Base-by-base conservation (phyloP, 92 coral and sea anemone species). In the Galaxea fascicularis region DNA sequence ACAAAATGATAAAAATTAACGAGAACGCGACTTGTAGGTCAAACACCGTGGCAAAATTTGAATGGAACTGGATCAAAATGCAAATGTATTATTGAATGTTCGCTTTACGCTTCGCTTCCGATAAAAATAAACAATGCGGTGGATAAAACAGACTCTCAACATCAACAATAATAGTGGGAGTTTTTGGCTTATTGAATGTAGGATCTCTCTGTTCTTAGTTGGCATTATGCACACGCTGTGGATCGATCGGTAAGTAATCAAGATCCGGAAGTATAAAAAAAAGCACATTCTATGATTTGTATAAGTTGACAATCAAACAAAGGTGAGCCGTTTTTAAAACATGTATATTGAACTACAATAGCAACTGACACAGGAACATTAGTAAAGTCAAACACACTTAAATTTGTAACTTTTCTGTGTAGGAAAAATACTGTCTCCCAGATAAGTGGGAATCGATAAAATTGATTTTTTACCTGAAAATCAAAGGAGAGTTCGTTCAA, bases 51-150 rank as follows among this genome's bases (percentile, higher is more conserved):
- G 53, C 22, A 17, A 66, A 65, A 1, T 18, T 17, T 35, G 20
- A 29, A 65, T 30, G 20, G 30, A 27, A 51, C n/a, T 10, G 46
- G 52, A 14, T 44, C 47, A 31, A 22, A 51, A 53, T 29, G 45
- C 7, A 28, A 45, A 30, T 45, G 47, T 14, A 18, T 59, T 13
- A 22, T 65, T 30, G 71, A 39, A 76, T 49, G 14, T 22, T 47
- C 49, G 35, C 58, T 79, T 49, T 11, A 66, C 65, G 84, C 75
- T 65, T 52, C 75, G 75, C 74, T 67, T 79, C 84, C 84, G 64
- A 41, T 29, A 24, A 79, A 53, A 30, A 52, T 29, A 79, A 79
- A 79, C 75, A 79, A 1, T 41, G 49, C 0, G 21, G 24, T 21
- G 20, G 52, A 49, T 18, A 26, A 66, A 65, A 18, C 26, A 4